Percentiles rank a stretch among this genome's conserved stretches.
phyloP scores from a whole-genome alignment of 2,888 invertebrate species.

The Gastracanthus pulcherrimus region DNA sequence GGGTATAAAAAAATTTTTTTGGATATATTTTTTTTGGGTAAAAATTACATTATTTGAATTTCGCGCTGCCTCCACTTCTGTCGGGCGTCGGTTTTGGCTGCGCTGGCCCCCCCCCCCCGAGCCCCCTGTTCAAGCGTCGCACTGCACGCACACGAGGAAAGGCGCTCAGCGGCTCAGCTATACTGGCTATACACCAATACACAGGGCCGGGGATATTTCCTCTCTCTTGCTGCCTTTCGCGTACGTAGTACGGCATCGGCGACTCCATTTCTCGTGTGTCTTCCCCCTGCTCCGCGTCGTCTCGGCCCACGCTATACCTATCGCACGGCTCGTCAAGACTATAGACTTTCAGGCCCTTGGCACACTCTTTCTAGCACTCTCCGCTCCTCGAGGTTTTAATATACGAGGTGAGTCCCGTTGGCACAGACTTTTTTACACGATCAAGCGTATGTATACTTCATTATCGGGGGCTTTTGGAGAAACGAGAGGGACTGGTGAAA shows the following conservation, averaged over 20 bases:
- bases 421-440: neutral
- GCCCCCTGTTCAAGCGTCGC: too few relatives aligned
- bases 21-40: too few relatives aligned
- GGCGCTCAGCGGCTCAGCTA: neutral
- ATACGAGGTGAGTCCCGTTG: neutral
- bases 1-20: too few relatives aligned
- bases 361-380: neutral
- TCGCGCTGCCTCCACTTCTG: too few relatives aligned
- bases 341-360: too few relatives aligned
- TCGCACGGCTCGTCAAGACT: conserved; percentile 6
- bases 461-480: too few relatives aligned
- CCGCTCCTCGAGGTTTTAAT: neutral
- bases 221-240: conserved; percentile 3
- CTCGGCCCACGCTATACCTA: conserved; percentile 8
- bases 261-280: conserved; percentile 56
- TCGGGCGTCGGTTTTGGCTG: too few relatives aligned
- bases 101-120: too few relatives aligned
- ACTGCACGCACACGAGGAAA: neutral
- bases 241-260: neutral
- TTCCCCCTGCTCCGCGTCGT: neutral
- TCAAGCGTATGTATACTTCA: too few relatives aligned
- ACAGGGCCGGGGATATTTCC: neutral
- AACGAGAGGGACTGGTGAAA: too few relatives aligned
- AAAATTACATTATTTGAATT: too few relatives aligned
- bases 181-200: neutral